phyloP scores from a whole-genome alignment of 2,113 vertebrate genomes.

The Aleadryas rufinucha region DNA sequence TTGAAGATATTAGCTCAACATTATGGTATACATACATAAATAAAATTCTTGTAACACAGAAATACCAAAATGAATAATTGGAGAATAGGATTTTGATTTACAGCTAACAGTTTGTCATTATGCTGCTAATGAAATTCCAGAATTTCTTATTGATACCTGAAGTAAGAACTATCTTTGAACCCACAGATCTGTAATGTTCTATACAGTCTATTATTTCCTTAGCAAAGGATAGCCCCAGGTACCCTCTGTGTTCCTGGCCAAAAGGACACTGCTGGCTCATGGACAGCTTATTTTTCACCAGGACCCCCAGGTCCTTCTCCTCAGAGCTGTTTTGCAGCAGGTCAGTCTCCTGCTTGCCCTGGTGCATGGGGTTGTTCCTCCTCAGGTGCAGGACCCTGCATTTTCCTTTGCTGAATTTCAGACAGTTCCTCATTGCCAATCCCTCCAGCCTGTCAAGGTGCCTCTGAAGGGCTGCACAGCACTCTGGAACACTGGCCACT shows the following conservation, averaged over 20 bases:
- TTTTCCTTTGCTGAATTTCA: background rate
- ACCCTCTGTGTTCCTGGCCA: background rate
- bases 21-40: background rate
- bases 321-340: background rate
- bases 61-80: background rate
- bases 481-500: accelerated
- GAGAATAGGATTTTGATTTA: background rate
- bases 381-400: background rate
- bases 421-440: too few relatives aligned
- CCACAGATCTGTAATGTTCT: background rate
- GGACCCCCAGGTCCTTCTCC: background rate
- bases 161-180: background rate
- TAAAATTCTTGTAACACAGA: background rate
- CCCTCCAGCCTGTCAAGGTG: background rate
- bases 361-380: background rate
- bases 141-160: background rate
- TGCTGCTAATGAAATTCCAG: background rate
- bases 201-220: background rate
- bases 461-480: background rate
- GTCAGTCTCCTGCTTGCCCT: background rate
- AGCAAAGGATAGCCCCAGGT: background rate
- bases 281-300: background rate
- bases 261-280: background rate
- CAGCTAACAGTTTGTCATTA: background rate
- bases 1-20: background rate